Evolutionary conservation across 2,888 invertebrate genomes (phyloP), one percentile per base, ranked within the genome.

Genomic region (Oscheius sp.): DNA sequence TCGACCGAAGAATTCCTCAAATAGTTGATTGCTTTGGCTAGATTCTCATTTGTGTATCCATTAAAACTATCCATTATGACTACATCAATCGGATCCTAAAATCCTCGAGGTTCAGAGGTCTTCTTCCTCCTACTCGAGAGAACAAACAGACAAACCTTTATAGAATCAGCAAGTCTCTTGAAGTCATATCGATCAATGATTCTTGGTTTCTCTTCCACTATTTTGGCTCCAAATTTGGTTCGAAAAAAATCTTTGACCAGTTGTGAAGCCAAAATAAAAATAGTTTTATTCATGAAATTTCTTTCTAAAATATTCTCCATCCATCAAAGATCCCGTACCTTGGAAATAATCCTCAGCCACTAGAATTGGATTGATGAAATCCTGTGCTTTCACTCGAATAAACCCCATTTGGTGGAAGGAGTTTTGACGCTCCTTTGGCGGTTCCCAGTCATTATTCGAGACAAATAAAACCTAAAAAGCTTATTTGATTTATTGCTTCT

Each of bases 21-120:
- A 31, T 52, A 65, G 33, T 65, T 65, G 42, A 65, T 42, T 8
- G 53, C 42, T 37, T 55, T 65, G 3, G 65, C 65, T 23, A 65
- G 34, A 23, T 65, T 65, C 31, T 65, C 52, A 27, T 45, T 52
- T 27, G 25, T 65, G 53, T 65, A 65, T 1, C 33, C 39, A 15
- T 52, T 33, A 25, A 33, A 65, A 52, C 65, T 65, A 42, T 65
- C 65, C 39, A 65, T 39, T 5, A 65, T 42, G 20, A 65, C 65
- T 4, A 42, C 65, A 25, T 33, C 33, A 4, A 53, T 52, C 23
- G 17, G 31, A 6, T 27, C 23, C 64, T 64, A 25, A 50, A 64
- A 50, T 6, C 12, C n/a, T 15, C 10, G 17, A 4, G 8, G 25
- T 27, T 33, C 10, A 8, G 29, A 17, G 17, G 12, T 34, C 12